Evolutionary conservation across 1,140 invertebrate genomes (phyloP), one percentile per base, ranked within the genome.

Genomic region (Diachasma alloeum): DNA sequence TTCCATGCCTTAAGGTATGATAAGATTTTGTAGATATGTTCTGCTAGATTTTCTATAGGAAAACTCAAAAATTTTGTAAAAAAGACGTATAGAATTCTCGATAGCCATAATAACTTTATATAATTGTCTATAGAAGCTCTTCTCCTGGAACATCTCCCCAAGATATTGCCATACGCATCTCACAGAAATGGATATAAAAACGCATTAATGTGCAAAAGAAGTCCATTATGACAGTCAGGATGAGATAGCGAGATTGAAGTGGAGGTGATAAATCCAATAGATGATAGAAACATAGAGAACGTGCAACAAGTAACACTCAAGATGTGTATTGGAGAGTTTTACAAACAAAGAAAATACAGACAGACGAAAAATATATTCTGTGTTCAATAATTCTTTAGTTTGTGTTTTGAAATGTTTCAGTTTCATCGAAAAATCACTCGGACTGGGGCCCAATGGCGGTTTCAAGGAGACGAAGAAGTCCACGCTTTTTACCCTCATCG

Each of bases 401-500:
- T 19, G 10, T 66, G 19, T 0, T 66, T 17, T 17, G n/a, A 68
- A 68, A n/a, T 37, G 17, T 36, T 36, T 13, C 11, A 17, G 5
- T 15, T 11, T 26, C 31, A 66, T 13, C 24, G 0, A 66, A 13
- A 31, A 10, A 39, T 36, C 31, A 68, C 31, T 39, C n/a, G 8
- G 26, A 36, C 39, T 70, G 42, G n/a, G 17, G 13, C 10, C 26
- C 19, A 31, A 37, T 36, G 15, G 22, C 68, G 13, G 48, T 76
- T 74, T 78, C 74, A 72, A 80, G 76, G 39, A 79, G 31, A 70
- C 72, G 67, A 53, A 80, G 73, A 11, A 74, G 63, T 53, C 74
- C 67, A 74, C 70, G 67, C 74, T 79, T 76, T 26, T 75, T 72
- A 85, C 83, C 83, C 3, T 83, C 63, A 39, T 80, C 68, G 17